Conservation (phyloP, 23 tunicate species). For the Halocynthia roretzi region DNA sequence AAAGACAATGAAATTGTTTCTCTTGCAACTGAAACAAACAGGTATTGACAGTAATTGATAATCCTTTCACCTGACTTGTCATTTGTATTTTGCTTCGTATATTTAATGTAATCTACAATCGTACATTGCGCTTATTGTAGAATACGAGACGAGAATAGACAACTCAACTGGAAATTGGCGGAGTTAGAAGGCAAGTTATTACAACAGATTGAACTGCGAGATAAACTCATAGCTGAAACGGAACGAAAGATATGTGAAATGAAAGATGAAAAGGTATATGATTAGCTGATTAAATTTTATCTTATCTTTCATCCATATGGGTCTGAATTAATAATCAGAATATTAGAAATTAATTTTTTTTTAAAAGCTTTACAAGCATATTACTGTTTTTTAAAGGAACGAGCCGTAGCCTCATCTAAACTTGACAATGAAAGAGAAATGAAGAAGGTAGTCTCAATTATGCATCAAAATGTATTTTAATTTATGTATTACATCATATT, state of each 20-base stretch:
- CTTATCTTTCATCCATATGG: not conserved
- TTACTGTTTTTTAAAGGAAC: conserved; percentile 13
- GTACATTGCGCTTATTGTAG: not conserved
- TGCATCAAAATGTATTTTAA: not conserved
- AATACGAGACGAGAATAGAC: conserved; percentile 17
- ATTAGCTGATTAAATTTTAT: not conserved
- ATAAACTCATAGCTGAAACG: conserved; percentile 17
- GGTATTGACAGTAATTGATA: not conserved
- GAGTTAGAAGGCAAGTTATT: conserved; percentile 9
- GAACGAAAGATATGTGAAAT: conserved; percentile 5
- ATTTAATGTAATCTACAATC: too few relatives aligned
- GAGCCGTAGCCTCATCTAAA: conserved; percentile 6
- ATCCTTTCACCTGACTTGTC: too few relatives aligned
- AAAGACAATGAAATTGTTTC: conserved; percentile 16
- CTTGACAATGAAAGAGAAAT: conserved; percentile 11
- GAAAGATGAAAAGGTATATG: conserved; percentile 18
- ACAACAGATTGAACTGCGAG: conserved; percentile 21
- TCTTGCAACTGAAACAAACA: conserved; percentile 19
- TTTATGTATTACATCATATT: not conserved
- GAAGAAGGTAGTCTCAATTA: not conserved
- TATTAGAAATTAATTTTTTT: too few relatives aligned
- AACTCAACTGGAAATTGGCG: not conserved
- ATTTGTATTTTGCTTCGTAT: too few relatives aligned
- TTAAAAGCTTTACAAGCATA: too few relatives aligned
- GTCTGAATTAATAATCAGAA: too few relatives aligned